phyloP scores from a whole-genome alignment of 2,797 vertebrate species.

The Valencia hispanica region DNA sequence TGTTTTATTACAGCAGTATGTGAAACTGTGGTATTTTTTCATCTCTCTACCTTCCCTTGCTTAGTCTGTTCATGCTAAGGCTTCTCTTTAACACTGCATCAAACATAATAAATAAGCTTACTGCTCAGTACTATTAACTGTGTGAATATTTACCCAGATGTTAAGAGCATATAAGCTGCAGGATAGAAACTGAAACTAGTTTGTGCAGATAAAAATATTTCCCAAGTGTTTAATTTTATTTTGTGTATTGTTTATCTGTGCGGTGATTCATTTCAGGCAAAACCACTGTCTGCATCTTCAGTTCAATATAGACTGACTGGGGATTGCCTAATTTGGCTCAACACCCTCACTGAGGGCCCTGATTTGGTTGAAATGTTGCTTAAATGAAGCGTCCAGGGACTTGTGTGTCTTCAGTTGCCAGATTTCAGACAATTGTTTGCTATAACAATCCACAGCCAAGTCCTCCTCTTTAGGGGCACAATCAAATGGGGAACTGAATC shows the following conservation, averaged over 20 bases:
- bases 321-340: conserved; percentile 44
- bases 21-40: not conserved
- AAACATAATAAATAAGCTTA: not conserved
- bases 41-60: not conserved
- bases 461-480: conserved; percentile 21
- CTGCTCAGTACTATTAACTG: conserved; percentile 2
- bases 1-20: not conserved
- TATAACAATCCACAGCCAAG: conserved; percentile 39
- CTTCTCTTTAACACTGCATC: not conserved
- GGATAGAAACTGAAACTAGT: conserved; percentile 22
- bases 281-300: conserved; percentile 34
- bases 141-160: conserved; percentile 15
- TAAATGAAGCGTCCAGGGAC: conserved; percentile 43
- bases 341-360: conserved; percentile 27
- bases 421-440: conserved; percentile 35
- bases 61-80: not conserved
- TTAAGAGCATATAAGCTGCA: conserved; percentile 23
- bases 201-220: conserved; percentile 44
- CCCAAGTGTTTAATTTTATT: conserved; percentile 38
- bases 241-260: conserved; percentile 32
- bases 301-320: conserved; percentile 36
- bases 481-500: conserved; percentile 22
- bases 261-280: conserved; percentile 35
- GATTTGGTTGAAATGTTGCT: conserved; percentile 43
- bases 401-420: conserved; percentile 37